Percentiles rank a stretch among this genome's conserved stretches.
Conservation (phyloP, 2,113 vertebrate species). For the Muntiacus reevesi region DNA sequence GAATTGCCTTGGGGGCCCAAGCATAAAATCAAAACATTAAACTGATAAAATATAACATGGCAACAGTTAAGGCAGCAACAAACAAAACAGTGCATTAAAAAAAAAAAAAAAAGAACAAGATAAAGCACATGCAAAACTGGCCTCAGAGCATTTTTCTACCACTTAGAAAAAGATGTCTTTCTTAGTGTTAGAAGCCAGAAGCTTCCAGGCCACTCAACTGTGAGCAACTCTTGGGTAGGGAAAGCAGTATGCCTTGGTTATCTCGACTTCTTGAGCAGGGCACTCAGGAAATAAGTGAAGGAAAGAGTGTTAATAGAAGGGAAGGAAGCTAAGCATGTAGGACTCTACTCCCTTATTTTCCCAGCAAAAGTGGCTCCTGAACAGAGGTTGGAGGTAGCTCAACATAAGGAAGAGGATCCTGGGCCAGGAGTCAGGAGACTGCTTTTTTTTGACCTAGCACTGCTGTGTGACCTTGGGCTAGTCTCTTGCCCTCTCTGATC, state of each 20-base stretch:
- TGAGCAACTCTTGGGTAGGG: neutral
- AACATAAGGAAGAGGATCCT: neutral
- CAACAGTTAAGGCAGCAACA: conserved; percentile 54
- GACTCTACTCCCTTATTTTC: neutral
- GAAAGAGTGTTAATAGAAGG: neutral
- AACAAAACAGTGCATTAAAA: conserved; percentile 52
- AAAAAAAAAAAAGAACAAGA: neutral
- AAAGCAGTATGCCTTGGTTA: neutral
- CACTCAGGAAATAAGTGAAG: neutral
- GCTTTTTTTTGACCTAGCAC: neutral
- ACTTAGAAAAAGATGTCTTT: conserved; percentile 43
- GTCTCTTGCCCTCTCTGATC: neutral
- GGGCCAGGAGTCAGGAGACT: neutral
- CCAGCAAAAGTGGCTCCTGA: neutral
- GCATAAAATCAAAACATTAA: conserved; percentile 68
- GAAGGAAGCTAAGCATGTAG: neutral
- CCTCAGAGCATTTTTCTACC: conserved; percentile 22
- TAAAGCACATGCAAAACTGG: neutral
- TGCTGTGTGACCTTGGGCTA: neutral
- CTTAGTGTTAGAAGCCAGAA: conserved; percentile 19
- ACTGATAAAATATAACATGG: conserved; percentile 62
- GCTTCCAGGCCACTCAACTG: conserved; percentile 14
- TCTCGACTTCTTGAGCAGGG: neutral
- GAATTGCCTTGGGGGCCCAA: conserved; percentile 56
- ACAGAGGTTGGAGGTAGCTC: neutral